These are phyloP conservation scores for Ctenosaura bakeri DNA, from an alignment of 2,797 vertebrate species.

Conservation along the genomic window DNA sequence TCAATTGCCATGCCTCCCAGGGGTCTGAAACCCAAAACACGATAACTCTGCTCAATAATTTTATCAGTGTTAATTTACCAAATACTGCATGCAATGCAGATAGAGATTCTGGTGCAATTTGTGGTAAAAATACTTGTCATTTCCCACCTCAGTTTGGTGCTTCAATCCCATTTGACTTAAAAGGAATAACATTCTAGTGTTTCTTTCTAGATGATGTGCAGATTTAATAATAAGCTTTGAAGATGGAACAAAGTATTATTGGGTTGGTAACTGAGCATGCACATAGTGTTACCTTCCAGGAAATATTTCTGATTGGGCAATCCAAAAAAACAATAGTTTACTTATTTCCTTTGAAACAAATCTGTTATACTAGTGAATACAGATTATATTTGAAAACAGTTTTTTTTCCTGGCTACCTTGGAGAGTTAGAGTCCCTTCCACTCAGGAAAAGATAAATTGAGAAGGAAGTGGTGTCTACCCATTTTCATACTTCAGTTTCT, in stretches of 20 bases:
- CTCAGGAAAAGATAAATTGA: background rate
- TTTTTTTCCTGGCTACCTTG: background rate
- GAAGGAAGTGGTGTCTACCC: background rate
- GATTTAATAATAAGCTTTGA: background rate
- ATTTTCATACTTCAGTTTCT: background rate
- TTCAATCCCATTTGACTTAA: background rate
- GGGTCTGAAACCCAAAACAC: too few relatives aligned
- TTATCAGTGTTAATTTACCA: background rate
- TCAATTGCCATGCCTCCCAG: background rate
- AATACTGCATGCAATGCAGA: background rate
- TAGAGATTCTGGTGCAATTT: background rate
- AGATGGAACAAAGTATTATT: background rate
- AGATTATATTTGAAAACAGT: background rate
- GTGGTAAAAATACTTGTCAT: background rate
- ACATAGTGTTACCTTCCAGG: background rate
- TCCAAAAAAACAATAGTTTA: background rate
- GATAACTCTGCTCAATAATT: background rate
- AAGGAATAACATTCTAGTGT: background rate
- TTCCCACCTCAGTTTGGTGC: background rate
- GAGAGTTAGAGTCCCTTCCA: background rate
- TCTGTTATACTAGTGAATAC: background rate
- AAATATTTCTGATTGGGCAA: background rate
- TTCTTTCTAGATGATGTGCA: background rate
- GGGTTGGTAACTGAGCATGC: background rate
- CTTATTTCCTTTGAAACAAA: background rate